Evolutionary conservation across 1,140 invertebrate genomes (phyloP), one percentile per base, ranked within the genome.

Genomic region (Anastatus disparis): DNA sequence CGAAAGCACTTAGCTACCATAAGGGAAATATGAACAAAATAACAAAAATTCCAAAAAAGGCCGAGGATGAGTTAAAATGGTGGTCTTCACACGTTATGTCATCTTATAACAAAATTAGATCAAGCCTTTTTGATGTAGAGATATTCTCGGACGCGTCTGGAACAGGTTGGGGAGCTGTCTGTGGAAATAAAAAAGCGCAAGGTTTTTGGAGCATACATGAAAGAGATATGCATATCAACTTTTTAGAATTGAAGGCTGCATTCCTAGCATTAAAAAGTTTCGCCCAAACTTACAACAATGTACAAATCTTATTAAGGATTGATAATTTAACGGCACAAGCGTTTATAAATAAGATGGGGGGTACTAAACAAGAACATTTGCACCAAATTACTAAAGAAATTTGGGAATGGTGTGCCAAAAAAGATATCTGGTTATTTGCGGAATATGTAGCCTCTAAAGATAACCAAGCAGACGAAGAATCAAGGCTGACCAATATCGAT

Each of bases 101-200:
- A 40, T 12, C 61, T 20, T 58, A 70, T n/a, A 75, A 55, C 12
- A 22, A 12, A 20, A 71, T 75, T 17, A 61, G 38, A 64, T 31
- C 62, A 44, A 38, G 58, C 12, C 24, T 58, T 20, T 80, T 71
- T 72, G 26, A 68, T 56, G 27, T 76, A n/a, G 79, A 81, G 74
- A 85, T 84, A 20, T 83, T 71, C 72, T 76, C 79, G 2, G 81
- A 84, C 62, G 82, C 82, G 0, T 83, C 79, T 0, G 29, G 12
- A 7, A 75, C 79, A 22, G 82, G 80, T 15, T 81, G 80, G 81
- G 83, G 79, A 2, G 70, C n/a, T n/a, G n/a, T n/a, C n/a, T n/a
- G n/a, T 77, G 0, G 38, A 74, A 46, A 66, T 9, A 7, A 70
- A 13, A 64, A 26, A 50, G 69, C 68, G 1, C 59, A 75, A 53